A percentile compares a stretch with the other conserved stretches of the same genome.
phyloP scores from a whole-genome alignment of 1,140 invertebrate genomes.

The Protaetia brevitarsis region DNA sequence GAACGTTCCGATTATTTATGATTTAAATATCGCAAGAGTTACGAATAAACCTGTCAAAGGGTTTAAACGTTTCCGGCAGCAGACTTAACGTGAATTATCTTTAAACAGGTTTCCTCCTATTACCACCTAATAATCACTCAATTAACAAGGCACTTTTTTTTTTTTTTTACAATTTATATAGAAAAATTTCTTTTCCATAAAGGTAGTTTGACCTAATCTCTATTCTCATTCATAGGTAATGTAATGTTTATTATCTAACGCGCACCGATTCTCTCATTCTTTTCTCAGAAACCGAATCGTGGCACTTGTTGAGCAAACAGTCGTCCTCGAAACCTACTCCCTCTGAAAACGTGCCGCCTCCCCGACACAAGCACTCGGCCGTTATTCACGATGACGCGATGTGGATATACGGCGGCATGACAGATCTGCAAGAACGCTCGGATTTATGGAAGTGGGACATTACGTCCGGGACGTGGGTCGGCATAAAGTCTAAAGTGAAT shows the following conservation, averaged over 20 bases:
- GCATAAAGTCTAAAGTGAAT: constrained; percentile 63
- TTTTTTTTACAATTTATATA: too few relatives aligned
- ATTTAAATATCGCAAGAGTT: too few relatives aligned
- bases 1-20: neutral
- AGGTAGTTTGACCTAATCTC: too few relatives aligned
- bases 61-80: neutral
- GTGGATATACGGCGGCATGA: constrained; percentile 89
- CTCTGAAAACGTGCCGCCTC: constrained; percentile 59
- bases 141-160: too few relatives aligned
- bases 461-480: constrained; percentile 66
- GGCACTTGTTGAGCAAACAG: constrained; percentile 59
- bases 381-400: constrained; percentile 74
- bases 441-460: constrained; percentile 85
- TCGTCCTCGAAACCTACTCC: constrained; percentile 50
- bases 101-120: too few relatives aligned
- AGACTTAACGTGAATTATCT: too few relatives aligned
- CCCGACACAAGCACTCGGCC: constrained; percentile 81
- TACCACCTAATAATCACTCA: too few relatives aligned
- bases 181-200: too few relatives aligned
- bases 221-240: too few relatives aligned
- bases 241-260: neutral
- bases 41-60: neutral
- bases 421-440: constrained; percentile 72
- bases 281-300: constrained; percentile 70
- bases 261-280: constrained; percentile 38